A percentile compares a stretch with the other conserved stretches of the same genome.
Conservation (phyloP, 1,140 invertebrate genomes). For the Lethocerus indicus region DNA sequence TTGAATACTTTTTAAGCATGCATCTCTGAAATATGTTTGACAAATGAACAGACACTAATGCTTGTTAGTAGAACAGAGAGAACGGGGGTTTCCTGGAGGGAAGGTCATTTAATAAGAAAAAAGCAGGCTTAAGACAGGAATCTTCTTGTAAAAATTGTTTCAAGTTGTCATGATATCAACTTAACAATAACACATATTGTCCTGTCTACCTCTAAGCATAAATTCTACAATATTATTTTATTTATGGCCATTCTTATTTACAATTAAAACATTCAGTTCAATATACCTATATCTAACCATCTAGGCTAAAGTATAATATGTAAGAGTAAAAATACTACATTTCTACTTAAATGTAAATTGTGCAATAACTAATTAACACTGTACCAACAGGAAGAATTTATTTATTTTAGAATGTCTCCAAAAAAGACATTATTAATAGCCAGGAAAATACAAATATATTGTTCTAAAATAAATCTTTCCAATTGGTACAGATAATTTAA, state of each 20-base stretch:
- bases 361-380: not conserved
- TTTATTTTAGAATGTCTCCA: not conserved
- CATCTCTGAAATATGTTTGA: too few species aligned
- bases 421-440: not conserved
- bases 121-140: not conserved
- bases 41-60: too few species aligned
- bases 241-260: not conserved
- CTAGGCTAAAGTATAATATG: not conserved
- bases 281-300: conserved; percentile 1
- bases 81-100: not conserved
- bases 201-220: not conserved
- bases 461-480: not conserved
- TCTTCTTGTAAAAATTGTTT: not conserved
- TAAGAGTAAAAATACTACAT: conserved; percentile 7
- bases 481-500: conserved; percentile 1
- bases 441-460: not conserved
- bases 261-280: conserved; percentile 6
- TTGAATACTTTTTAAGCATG: too few species aligned
- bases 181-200: not conserved
- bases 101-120: not conserved
- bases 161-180: not conserved
- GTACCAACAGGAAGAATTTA: not conserved
- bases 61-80: not conserved
- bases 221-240: not conserved
- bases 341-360: conserved; percentile 2